Evolutionary conservation across 2,113 vertebrate genomes (phyloP).

Genomic region (Spea bombifrons): DNA sequence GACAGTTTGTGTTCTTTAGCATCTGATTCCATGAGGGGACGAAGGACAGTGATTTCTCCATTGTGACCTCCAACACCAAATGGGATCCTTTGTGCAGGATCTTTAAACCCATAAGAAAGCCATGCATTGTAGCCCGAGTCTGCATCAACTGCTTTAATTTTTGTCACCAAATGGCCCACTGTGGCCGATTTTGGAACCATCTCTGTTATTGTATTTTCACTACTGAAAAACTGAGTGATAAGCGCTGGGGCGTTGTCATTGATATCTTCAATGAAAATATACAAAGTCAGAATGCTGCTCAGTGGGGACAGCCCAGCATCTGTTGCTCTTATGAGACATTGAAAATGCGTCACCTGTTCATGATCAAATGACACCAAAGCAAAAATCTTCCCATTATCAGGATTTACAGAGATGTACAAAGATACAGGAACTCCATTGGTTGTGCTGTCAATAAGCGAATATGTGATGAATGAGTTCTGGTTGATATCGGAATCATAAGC

Average conservation of each 20-base stretch:
- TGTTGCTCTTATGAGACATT: constrained; percentile 60
- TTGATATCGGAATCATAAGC: constrained; percentile 61
- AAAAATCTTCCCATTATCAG: constrained; percentile 60
- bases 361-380: constrained; percentile 62
- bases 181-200: constrained; percentile 44
- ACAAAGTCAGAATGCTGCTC: constrained; percentile 57
- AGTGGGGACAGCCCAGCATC: constrained; percentile 62
- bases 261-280: constrained; percentile 69
- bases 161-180: constrained; percentile 61
- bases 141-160: constrained; percentile 63
- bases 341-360: constrained; percentile 63
- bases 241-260: constrained; percentile 72
- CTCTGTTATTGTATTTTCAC: constrained; percentile 49
- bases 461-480: constrained; percentile 64
- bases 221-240: constrained; percentile 17
- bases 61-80: constrained; percentile 70
- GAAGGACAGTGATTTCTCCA: constrained; percentile 58
- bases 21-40: constrained; percentile 62
- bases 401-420: constrained; percentile 57
- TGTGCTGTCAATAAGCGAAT: constrained; percentile 58
- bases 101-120: constrained; percentile 75
- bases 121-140: constrained; percentile 74
- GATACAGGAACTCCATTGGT: constrained; percentile 50
- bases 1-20: constrained; percentile 54
- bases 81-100: constrained; percentile 71